These are phyloP conservation scores for Ramphastos sulfuratus DNA, from an alignment of 2,113 vertebrate genomes.

Conservation along the genomic window DNA sequence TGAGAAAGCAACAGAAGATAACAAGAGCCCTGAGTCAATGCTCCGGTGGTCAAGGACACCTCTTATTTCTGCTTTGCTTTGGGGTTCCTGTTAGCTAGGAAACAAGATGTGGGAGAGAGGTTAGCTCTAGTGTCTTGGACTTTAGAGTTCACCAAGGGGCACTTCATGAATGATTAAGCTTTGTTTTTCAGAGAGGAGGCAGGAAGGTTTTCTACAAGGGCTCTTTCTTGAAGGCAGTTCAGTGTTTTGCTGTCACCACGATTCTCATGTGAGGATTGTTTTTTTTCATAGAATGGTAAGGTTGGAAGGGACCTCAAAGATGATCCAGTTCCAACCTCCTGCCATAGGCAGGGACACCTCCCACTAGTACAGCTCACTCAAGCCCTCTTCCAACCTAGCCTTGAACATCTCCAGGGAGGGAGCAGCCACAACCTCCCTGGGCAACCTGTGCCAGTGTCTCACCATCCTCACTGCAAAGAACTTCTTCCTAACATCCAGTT, in stretches of 20 bases:
- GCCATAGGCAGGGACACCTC: too few relatives aligned
- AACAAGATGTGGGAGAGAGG: background rate
- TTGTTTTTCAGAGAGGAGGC: background rate
- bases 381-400: too few relatives aligned
- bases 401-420: too few relatives aligned
- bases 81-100: background rate
- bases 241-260: background rate
- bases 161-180: background rate
- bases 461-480: too few relatives aligned
- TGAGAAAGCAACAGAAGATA: background rate
- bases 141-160: background rate
- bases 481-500: too few relatives aligned
- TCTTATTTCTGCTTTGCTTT: background rate
- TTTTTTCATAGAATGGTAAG: too few relatives aligned
- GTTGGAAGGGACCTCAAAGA: too few relatives aligned
- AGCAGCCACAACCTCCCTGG: too few relatives aligned
- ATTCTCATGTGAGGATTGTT: background rate
- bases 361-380: too few relatives aligned
- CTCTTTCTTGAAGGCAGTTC: background rate
- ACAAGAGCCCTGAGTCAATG: background rate
- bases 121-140: background rate
- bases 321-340: too few relatives aligned
- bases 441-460: too few relatives aligned
- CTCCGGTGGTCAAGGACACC: rapidly evolving
- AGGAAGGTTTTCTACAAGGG: background rate